Conservation (phyloP, 2,888 invertebrate species). For the Tortricodes alternella region DNA sequence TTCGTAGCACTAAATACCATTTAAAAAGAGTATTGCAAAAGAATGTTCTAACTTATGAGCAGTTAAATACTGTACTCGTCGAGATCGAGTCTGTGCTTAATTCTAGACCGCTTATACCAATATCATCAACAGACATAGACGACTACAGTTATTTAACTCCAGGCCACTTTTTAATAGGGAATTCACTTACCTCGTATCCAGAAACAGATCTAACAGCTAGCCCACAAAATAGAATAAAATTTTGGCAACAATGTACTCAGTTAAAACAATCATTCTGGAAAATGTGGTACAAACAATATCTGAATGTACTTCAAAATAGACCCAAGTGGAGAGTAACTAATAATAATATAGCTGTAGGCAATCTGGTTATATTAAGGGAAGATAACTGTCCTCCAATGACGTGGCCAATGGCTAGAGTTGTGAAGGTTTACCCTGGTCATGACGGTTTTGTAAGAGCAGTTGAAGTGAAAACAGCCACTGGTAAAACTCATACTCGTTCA, state of each 20-base stretch:
- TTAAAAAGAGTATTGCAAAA: conserved; percentile 35
- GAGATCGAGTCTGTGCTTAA: conserved; percentile 40
- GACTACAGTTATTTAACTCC: conserved; percentile 40
- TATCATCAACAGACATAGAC: too few species aligned
- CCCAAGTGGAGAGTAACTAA: conserved; percentile 18
- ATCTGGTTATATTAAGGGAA: conserved; percentile 28
- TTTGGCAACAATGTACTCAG: conserved; percentile 6
- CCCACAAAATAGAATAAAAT: conserved; percentile 5
- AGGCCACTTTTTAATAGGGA: conserved; percentile 46
- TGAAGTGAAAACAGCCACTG: conserved; percentile 24
- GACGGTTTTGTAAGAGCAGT: conserved; percentile 26
- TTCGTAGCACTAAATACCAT: conserved; percentile 39
- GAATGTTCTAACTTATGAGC: conserved; percentile 36
- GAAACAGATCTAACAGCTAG: conserved; percentile 30
- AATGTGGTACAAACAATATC: conserved; percentile 17
- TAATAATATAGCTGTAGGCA: conserved; percentile 16
- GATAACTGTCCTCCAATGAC: too few species aligned
- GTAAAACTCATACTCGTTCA: conserved; percentile 12
- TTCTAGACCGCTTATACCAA: conserved; percentile 37
- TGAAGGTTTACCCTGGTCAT: conserved; percentile 21
- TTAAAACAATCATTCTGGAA: background rate
- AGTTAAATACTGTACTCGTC: conserved; percentile 37
- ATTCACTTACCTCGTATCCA: conserved; percentile 30
- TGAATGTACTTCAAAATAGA: conserved; percentile 19
- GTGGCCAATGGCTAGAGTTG: conserved; percentile 32